These are phyloP conservation scores for Phrynosoma platyrhinos DNA, from an alignment of 2,113 vertebrate species.

Conservation along the genomic window DNA sequence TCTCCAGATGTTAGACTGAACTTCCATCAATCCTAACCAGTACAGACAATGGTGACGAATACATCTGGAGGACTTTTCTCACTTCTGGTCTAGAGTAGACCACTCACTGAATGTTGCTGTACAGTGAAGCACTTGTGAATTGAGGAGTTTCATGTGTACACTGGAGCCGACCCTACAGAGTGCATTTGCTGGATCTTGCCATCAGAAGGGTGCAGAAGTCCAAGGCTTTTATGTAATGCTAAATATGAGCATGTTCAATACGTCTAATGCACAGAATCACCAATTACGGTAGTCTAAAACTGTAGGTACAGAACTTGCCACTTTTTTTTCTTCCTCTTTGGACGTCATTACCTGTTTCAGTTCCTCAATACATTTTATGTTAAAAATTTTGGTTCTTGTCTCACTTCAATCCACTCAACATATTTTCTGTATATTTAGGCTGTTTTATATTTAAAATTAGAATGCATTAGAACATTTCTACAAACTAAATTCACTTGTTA, in stretches of 20 bases:
- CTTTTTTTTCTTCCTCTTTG: background rate
- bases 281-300: background rate
- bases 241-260: background rate
- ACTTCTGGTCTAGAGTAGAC: too few relatives aligned
- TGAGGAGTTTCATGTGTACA: background rate
- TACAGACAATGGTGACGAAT: too few relatives aligned
- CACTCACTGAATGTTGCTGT: background rate
- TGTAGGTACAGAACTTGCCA: background rate
- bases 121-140: background rate
- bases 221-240: too few relatives aligned
- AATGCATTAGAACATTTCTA: slow-evolving; percentile 4
- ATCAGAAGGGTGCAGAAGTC: too few relatives aligned
- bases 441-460: slow-evolving; percentile 32
- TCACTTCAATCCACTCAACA: background rate
- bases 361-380: slow-evolving; percentile 43
- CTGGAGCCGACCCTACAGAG: background rate
- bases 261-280: background rate
- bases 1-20: too few relatives aligned
- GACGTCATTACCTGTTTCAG: background rate
- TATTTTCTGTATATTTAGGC: slow-evolving; percentile 18
- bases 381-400: slow-evolving; percentile 7
- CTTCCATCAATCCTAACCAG: too few relatives aligned
- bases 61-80: too few relatives aligned
- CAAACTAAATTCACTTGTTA: slow-evolving; percentile 18
- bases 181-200: too few relatives aligned